phyloP scores from a whole-genome alignment of 2,113 vertebrate genomes.

The Kryptolebias marmoratus region DNA sequence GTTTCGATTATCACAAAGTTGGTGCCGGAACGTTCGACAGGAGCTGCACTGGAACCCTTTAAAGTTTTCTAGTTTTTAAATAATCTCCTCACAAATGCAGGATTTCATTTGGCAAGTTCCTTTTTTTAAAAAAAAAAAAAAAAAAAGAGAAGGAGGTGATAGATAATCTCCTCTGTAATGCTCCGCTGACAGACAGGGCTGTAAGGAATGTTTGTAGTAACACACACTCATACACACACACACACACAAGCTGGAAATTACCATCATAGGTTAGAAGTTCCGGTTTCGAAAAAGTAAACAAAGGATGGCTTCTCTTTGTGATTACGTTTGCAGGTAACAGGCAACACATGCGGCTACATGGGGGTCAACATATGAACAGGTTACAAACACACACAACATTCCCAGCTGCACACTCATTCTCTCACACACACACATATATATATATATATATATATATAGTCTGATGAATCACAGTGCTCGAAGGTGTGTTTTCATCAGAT shows the following conservation, averaged over 20 bases:
- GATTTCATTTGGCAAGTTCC: constrained; percentile 4
- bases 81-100: constrained; percentile 5
- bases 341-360: constrained; percentile 41
- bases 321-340: constrained; percentile 64
- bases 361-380: constrained; percentile 57
- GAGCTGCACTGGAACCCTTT: too few species aligned
- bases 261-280: not conserved
- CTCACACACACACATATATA: not conserved
- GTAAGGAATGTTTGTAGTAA: constrained; percentile 63
- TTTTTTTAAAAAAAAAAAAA: not conserved
- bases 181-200: constrained; percentile 10
- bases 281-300: constrained; percentile 10
- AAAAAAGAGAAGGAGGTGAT: constrained; percentile 13
- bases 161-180: not conserved
- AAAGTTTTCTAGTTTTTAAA: constrained; percentile 13
- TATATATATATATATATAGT: constrained; percentile 1
- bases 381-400: constrained; percentile 25
- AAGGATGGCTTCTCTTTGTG: constrained; percentile 48
- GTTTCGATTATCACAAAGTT: too few species aligned
- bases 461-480: constrained; percentile 54
- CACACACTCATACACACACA: constrained; percentile 9
- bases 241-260: constrained; percentile 14
- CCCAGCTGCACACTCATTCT: not conserved
- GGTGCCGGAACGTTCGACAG: too few species aligned
- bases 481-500: constrained; percentile 53